A percentile compares a stretch with the other conserved stretches of the same genome.
Conservation (phyloP, 2,888 invertebrate genomes). For the Macrophya annulata region DNA sequence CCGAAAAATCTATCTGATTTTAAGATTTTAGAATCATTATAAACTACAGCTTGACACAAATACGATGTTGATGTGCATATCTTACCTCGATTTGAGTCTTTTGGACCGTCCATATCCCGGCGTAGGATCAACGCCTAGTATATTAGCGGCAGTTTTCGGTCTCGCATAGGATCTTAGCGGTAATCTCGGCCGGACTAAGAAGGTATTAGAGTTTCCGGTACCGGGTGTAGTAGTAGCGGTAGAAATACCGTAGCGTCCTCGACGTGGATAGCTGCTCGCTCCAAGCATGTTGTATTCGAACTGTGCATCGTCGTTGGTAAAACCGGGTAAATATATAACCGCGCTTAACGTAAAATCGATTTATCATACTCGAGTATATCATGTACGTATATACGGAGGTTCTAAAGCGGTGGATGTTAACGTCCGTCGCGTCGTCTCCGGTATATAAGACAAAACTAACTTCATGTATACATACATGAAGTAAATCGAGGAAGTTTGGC, state of each 20-base stretch:
- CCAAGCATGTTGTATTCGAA: conserved; percentile 68
- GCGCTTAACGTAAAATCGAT: conserved; percentile 16
- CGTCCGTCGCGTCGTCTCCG: not conserved
- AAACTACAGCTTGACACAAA: too few species aligned
- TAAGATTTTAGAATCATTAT: too few species aligned
- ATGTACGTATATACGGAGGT: too few species aligned
- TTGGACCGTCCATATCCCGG: conserved; percentile 63
- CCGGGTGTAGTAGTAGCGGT: conserved; percentile 61
- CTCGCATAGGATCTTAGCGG: conserved; percentile 62
- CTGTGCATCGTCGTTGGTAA: conserved; percentile 59
- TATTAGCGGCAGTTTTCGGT: conserved; percentile 62
- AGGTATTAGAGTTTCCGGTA: conserved; percentile 57
- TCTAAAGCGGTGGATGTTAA: not conserved
- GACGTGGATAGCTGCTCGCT: conserved; percentile 67
- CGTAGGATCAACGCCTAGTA: conserved; percentile 63
- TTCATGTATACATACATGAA: conserved; percentile 43
- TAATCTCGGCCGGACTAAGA: conserved; percentile 64
- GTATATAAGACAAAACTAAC: not conserved
- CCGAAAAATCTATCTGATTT: too few species aligned
- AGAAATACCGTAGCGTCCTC: conserved; percentile 64
- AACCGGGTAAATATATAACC: conserved; percentile 64
- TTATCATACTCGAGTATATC: not conserved
- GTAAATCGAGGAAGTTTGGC: conserved; percentile 69
- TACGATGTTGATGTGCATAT: not conserved
- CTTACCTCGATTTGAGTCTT: conserved; percentile 72